Percentiles rank a stretch among this genome's conserved stretches.
These are phyloP conservation scores for Oscheius onirici DNA, from an alignment of 2,888 invertebrate species.

Conservation along the genomic window DNA sequence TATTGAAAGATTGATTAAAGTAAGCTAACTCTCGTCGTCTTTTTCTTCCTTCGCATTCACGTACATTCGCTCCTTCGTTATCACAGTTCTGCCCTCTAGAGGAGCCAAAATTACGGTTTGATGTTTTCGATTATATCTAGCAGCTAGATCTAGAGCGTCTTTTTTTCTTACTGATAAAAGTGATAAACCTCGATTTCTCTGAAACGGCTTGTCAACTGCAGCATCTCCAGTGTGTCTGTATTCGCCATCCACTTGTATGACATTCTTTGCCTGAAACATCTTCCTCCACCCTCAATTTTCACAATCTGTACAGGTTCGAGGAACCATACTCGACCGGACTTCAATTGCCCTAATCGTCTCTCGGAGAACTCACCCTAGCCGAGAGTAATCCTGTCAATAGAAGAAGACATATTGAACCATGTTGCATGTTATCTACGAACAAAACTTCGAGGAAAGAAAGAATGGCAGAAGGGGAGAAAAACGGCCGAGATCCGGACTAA, in stretches of 20 bases:
- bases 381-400: background rate
- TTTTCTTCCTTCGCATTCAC: slow-evolving; percentile 21
- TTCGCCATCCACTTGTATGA: slow-evolving; percentile 17
- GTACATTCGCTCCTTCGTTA: slow-evolving; percentile 32
- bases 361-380: slow-evolving; percentile 7
- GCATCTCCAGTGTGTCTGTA: background rate
- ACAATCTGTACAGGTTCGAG: background rate
- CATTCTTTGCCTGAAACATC: background rate
- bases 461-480: no score
- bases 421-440: background rate
- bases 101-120: slow-evolving; percentile 32
- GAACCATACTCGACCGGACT: slow-evolving; percentile 8
- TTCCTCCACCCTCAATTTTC: background rate
- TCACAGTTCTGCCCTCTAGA: slow-evolving; percentile 16
- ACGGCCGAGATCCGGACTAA: no score
- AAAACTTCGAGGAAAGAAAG: no score
- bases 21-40: slow-evolving; percentile 16
- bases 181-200: background rate
- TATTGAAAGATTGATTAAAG: no score
- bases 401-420: slow-evolving; percentile 11
- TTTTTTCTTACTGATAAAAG: background rate
- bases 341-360: slow-evolving; percentile 20
- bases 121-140: slow-evolving; percentile 13
- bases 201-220: background rate
- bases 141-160: slow-evolving; percentile 11